phyloP scores from a whole-genome alignment of 2,888 invertebrate genomes.

The Monoplex corrugatus region DNA sequence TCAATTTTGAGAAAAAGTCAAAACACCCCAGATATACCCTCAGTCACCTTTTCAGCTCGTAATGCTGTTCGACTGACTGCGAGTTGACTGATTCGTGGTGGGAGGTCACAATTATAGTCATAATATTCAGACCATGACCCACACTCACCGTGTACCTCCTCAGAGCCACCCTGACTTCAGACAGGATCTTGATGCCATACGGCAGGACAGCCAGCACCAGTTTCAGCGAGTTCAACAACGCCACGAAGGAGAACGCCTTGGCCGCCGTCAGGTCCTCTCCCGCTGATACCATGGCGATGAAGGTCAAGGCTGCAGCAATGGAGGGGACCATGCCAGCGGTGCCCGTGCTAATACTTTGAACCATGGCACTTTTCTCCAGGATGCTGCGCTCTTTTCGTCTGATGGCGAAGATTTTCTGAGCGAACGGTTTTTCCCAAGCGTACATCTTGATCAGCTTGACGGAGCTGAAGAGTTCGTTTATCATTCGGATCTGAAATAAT shows the following conservation, averaged over 20 bases:
- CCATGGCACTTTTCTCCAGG: slow-evolving; percentile 84
- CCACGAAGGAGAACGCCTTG: slow-evolving; percentile 74
- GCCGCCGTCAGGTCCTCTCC: slow-evolving; percentile 84
- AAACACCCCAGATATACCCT: too few species aligned
- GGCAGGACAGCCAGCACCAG: slow-evolving; percentile 71
- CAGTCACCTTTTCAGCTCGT: too few species aligned
- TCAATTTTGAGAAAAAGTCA: too few species aligned
- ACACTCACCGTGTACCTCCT: slow-evolving; percentile 48
- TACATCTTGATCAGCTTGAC: slow-evolving; percentile 87
- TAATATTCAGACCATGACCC: too few species aligned
- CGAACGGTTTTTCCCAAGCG: slow-evolving; percentile 86
- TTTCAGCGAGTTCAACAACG: slow-evolving; percentile 72
- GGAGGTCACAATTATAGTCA: too few species aligned
- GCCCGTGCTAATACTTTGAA: slow-evolving; percentile 85
- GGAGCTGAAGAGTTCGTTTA: slow-evolving; percentile 85
- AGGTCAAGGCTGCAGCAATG: slow-evolving; percentile 85
- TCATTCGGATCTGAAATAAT: slow-evolving; percentile 83
- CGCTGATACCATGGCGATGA: slow-evolving; percentile 84
- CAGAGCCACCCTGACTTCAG: slow-evolving; percentile 70
- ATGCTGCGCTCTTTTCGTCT: slow-evolving; percentile 83
- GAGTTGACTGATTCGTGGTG: too few species aligned
- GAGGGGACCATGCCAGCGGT: slow-evolving; percentile 85
- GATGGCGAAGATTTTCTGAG: slow-evolving; percentile 82
- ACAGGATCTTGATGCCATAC: slow-evolving; percentile 68
- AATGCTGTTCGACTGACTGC: too few species aligned